Base-by-base conservation (phyloP, 2,797 vertebrate species). In the Danio tinwini region DNA sequence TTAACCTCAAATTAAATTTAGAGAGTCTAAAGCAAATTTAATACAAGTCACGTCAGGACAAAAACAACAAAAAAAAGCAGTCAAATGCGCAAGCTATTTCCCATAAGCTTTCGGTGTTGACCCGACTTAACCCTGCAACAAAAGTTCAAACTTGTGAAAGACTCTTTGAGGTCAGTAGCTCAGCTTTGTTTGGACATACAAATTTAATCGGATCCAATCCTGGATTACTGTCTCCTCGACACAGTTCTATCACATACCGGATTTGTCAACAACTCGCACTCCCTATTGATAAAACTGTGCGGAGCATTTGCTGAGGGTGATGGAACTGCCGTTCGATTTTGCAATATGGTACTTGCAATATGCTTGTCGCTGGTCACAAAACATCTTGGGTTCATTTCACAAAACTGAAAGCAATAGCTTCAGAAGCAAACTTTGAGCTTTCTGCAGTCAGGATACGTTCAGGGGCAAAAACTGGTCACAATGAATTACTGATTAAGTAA, bases 191-290 rank as follows among this genome's bases (percentile, higher is more conserved):
- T 78, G 63, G 56, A 69, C 71, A 45, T 39, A 84, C 61, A 67
- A 70, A 82, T 71, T 56, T 78, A 81, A 85, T 78, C 74, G 47
- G 53, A 81, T 56, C 55, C 64, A 82, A 68, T 61, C 78, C 58
- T 56, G 75, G 84, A 85, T 83, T 87, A 85, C 42, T 1, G 29
- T 39, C 59, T 21, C 19, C 44, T 53, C 50, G 8, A 69, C 70
- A 56, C 17, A 63, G 74, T 55, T 77, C 67, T 69, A 81, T 67
- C 65, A 79, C 80, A 87, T 42, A 10, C 14, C 16, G 62, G 62
- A 77, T 83, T 76, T 62, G 64, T 80, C 68, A 68, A 78, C 49
- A 85, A 74, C 80, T 55, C n/a, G n/a, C 2, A 0, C 21, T 19
- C 12, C 40, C 61, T 44, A 37, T 71, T 71, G 67, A 58, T 69